Conservation (phyloP, 2,797 vertebrate genomes). For the Steatocranus sp. region DNA sequence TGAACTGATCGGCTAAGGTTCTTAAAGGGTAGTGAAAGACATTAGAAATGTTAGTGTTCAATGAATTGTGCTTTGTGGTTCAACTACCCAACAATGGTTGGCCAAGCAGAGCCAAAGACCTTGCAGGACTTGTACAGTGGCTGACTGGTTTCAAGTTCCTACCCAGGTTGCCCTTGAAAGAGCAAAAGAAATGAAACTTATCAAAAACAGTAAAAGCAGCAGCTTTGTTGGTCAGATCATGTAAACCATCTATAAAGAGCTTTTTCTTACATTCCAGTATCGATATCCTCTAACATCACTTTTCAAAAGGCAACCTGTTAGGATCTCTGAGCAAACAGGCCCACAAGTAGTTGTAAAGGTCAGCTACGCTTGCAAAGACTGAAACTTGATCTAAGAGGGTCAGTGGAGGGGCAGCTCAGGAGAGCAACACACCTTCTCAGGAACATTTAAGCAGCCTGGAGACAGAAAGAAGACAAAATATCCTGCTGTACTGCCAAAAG, state of each 20-base stretch:
- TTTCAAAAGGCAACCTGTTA: background rate
- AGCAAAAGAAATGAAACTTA: background rate
- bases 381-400: constrained; percentile 55
- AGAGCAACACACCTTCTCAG: constrained; percentile 22
- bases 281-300: background rate
- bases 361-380: constrained; percentile 30
- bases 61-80: background rate
- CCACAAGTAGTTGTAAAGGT: constrained; percentile 42
- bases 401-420: constrained; percentile 25
- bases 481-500: background rate
- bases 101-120: background rate
- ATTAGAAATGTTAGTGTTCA: background rate
- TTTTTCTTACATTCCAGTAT: background rate
- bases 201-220: background rate
- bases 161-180: background rate
- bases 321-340: background rate
- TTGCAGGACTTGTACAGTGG: background rate
- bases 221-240: background rate
- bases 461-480: background rate
- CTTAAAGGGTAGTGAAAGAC: background rate
- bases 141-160: background rate
- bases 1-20: background rate
- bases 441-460: background rate
- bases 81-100: background rate
- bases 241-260: background rate